Evolutionary conservation across 1,140 invertebrate species (phyloP).

Genomic region (Phthorimaea operculella): DNA sequence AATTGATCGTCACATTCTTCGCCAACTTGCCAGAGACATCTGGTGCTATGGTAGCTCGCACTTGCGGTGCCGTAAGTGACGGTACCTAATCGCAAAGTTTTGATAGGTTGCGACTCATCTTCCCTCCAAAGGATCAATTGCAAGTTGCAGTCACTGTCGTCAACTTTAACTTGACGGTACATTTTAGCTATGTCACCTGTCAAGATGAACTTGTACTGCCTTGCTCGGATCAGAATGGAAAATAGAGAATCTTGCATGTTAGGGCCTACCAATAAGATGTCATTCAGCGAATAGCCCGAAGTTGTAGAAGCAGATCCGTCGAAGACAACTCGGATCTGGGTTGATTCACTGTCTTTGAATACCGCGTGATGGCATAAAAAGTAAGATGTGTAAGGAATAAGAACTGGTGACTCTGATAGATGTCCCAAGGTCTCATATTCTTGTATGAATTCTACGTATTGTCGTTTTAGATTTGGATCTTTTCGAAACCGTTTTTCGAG

Average conservation of each 20-base stretch:
- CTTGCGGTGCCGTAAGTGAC: conserved; percentile 18
- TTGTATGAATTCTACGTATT: conserved; percentile 7
- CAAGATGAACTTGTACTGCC: conserved; percentile 31
- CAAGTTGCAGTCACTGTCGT: conserved; percentile 17
- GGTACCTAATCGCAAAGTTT: conserved; percentile 17
- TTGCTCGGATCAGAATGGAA: conserved; percentile 34
- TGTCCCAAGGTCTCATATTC: conserved; percentile 12
- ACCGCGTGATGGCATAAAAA: conserved; percentile 16
- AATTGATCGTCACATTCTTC: conserved; percentile 12
- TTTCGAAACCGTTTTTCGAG: conserved; percentile 5
- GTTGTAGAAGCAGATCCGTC: conserved; percentile 20
- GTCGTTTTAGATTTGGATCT: conserved; percentile 3
- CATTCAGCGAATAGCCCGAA: conserved; percentile 20
- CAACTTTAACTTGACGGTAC: conserved; percentile 1
- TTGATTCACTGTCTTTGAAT: conserved; percentile 9
- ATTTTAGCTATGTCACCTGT: conserved; percentile 31
- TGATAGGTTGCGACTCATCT: conserved; percentile 12
- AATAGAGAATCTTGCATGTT: conserved; percentile 28
- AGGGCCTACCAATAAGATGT: conserved; percentile 24
- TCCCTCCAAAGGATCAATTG: conserved; percentile 31
- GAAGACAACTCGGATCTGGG: conserved; percentile 17
- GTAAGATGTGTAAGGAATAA: conserved; percentile 15
- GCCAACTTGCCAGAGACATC: conserved; percentile 21
- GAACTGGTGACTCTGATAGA: conserved; percentile 11
- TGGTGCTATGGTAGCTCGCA: conserved; percentile 25